Evolutionary conservation across 2,113 vertebrate species (phyloP), one percentile per base, ranked within the genome.

Genomic region (Drymodes brunneopygia): DNA sequence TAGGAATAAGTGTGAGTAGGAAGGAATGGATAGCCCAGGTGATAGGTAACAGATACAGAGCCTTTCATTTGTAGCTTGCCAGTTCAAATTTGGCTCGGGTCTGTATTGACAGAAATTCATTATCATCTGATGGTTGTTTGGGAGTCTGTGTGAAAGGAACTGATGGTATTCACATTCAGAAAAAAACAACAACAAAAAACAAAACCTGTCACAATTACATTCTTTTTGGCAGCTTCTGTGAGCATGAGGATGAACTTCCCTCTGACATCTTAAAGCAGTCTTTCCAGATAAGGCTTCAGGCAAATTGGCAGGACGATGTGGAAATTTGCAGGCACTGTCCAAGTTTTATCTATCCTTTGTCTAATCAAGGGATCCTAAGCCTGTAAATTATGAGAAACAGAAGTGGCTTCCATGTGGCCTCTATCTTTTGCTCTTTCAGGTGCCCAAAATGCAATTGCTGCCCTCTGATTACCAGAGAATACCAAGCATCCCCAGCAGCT

Each of bases 31-130:
- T 94, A 92, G 88, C 69, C 94, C 95, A 97, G 95, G 96, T 96
- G 95, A 97, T 88, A 96, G 95, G 94, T 95, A 95, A 78, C 90
- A 86, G 92, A 95, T 90, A 90, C 71, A 54, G 57, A 95, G 60
- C 67, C 88, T 93, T 95, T 90, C 82, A 86, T 96, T 95, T 86
- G 85, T 95, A 92, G 93, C 92, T 96, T 97, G 96, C 94, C 95
- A 97, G 94, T 88, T 97, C 90, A 91, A 53, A 93, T 92, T 96
- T 97, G 94, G 95, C 95, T 93, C 7, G 4, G 23, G 24, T 95
- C 75, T 93, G 60, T 96, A 96, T 96, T 96, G 95, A 97, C 93
- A 93, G 93, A 97, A 94, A 93, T 95, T 94, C 95, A 97, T 97
- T 96, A 96, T 97, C 95, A 92, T 97, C 90, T 94, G 95, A 96